Evolutionary conservation across 2,888 invertebrate species (phyloP), one percentile per base, ranked within the genome.

Genomic region (Ephialtes manifestator): DNA sequence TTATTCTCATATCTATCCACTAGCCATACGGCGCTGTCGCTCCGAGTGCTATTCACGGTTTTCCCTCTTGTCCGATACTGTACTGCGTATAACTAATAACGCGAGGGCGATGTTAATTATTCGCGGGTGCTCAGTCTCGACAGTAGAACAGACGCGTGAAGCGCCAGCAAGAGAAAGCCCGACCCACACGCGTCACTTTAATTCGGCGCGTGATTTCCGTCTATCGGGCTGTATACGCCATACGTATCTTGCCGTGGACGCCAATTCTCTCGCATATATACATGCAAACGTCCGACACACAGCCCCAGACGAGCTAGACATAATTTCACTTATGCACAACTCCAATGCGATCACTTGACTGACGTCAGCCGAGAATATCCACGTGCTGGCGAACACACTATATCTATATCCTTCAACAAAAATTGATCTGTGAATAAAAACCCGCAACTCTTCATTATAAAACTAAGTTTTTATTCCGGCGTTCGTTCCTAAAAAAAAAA

Each of bases 151-250:
- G 51, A 31, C 43, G 43, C 20, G 15, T 28, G 31, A 15, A 10
- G 1, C 15, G 65, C 67, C 39, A 51, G 11, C 35, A 11, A 43
- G 77, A 77, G 72, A 20, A 72, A 74, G 48, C 48, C 67, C 3
- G 58, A 35, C 28, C 53, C 48, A 35, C 48, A 67, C 81, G 83
- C 46, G 72, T 84, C 87, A 83, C 76, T 75, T 83, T 86, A 83
- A 86, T 87, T 86, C 79, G 81, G 63, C 83, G 72, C 68, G 82
- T 86, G 86, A 87, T 87, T 86, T 86, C 80, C 78, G 77, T 84
- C 82, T 71, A 48, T 76, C 77, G 65, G 46, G 55, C 72, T 65
- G 65, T 63, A 79, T 78, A 72, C 55, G n/a, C n/a, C n/a, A n/a
- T n/a, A n/a, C n/a, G n/a, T n/a, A n/a, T 71, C 60, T 43, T 67